Conservation (phyloP, 1,140 invertebrate genomes). For the Euwallacea fornicatus region DNA sequence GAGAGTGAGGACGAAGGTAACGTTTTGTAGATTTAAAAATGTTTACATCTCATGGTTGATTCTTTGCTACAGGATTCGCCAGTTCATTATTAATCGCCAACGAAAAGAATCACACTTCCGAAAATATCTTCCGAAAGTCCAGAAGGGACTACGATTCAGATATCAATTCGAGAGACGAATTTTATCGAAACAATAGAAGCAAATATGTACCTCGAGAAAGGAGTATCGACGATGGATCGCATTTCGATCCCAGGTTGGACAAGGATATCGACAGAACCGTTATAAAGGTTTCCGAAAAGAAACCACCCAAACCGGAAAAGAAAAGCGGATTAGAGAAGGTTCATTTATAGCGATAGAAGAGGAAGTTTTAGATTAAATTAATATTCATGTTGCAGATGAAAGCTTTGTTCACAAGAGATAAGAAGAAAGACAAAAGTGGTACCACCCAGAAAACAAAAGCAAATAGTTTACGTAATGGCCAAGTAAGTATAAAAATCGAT, state of each 20-base stretch:
- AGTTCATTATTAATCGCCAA: constrained; percentile 66
- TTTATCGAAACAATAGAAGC: constrained; percentile 46
- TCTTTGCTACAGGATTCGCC: constrained; percentile 53
- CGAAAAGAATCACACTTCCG: constrained; percentile 63
- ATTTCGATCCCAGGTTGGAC: constrained; percentile 62
- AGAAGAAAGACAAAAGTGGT: constrained; percentile 57
- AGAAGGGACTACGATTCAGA: constrained; percentile 53
- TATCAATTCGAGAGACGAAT: constrained; percentile 41
- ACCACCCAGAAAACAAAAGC: constrained; percentile 21
- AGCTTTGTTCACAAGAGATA: constrained; percentile 62
- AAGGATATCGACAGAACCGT: constrained; percentile 56
- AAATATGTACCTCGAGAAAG: constrained; percentile 62
- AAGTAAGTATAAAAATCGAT: neutral
- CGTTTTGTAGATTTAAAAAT: neutral
- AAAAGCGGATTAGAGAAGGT: constrained; percentile 70
- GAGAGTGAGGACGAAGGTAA: constrained; percentile 64
- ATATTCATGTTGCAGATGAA: constrained; percentile 54
- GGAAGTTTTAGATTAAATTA: too few relatives aligned
- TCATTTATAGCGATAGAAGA: neutral
- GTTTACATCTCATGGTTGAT: too few relatives aligned
- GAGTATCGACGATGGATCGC: constrained; percentile 64
- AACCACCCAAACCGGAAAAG: constrained; percentile 62
- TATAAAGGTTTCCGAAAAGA: constrained; percentile 57
- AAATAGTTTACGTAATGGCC: neutral
- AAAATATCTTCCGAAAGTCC: constrained; percentile 58